Percentiles rank a stretch among this genome's conserved stretches.
phyloP scores from a whole-genome alignment of 2,113 vertebrate species.

The Stomatorhinus ivindoensis region DNA sequence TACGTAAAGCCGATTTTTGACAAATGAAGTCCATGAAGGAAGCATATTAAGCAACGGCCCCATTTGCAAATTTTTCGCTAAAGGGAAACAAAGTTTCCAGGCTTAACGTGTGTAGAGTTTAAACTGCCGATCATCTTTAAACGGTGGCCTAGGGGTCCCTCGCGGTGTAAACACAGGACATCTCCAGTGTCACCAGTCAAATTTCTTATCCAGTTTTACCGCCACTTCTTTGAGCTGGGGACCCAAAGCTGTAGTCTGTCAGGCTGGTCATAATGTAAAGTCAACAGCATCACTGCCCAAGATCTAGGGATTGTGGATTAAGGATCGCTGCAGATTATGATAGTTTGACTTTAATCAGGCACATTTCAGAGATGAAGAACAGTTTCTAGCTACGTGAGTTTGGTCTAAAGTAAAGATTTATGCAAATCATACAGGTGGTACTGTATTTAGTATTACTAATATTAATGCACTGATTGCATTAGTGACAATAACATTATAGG shows the following conservation, averaged over 20 bases:
- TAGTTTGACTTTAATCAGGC: not conserved
- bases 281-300: not conserved
- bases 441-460: not conserved
- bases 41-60: not conserved
- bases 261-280: not conserved
- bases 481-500: not conserved
- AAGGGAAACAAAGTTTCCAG: not conserved
- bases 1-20: not conserved
- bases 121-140: not conserved
- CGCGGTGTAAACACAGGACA: not conserved
- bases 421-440: not conserved
- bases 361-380: not conserved
- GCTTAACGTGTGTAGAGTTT: not conserved
- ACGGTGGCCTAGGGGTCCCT: not conserved
- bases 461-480: not conserved
- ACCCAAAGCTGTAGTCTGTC: not conserved
- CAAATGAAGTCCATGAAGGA: not conserved
- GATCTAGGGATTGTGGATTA: not conserved
- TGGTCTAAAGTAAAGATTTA: not conserved
- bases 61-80: not conserved
- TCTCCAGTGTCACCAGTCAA: not conserved
- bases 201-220: not conserved
- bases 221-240: not conserved
- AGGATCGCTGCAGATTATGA: not conserved
- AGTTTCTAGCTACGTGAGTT: not conserved